Conservation (phyloP, 2,888 invertebrate species). For the Drosophila antonietae region DNA sequence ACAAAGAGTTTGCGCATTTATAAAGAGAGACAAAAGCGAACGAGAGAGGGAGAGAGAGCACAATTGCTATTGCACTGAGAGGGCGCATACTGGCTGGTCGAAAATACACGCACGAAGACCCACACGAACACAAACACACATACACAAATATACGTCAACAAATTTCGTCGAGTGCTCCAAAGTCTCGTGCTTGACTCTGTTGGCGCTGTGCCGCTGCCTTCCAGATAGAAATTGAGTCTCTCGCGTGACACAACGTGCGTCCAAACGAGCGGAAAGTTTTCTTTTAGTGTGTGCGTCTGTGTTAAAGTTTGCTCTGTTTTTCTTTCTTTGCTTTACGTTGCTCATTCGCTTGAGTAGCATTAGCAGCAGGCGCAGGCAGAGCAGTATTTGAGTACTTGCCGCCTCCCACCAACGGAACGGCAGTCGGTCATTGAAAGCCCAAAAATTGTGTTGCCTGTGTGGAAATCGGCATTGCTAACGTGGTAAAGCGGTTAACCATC, state of each 20-base stretch:
- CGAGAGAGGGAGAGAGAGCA: neutral
- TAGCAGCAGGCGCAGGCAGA: conserved; percentile 8
- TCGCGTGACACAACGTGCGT: conserved; percentile 77
- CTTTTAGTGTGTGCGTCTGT: conserved; percentile 19
- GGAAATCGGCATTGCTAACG: conserved; percentile 37
- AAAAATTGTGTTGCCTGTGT: conserved; percentile 18
- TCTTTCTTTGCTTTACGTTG: conserved; percentile 63
- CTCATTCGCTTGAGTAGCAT: conserved; percentile 57
- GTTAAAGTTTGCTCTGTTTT: conserved; percentile 62
- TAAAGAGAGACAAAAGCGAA: conserved; percentile 19
- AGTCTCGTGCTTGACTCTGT: conserved; percentile 54
- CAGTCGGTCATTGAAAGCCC: conserved; percentile 50
- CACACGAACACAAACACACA: conserved; percentile 17
- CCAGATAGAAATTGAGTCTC: conserved; percentile 78
- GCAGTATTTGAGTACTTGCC: conserved; percentile 7
- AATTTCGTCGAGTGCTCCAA: conserved; percentile 52
- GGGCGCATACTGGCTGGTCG: conserved; percentile 43
- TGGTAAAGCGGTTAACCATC: conserved; percentile 12
- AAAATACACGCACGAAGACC: conserved; percentile 29
- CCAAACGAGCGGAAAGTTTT: conserved; percentile 74
- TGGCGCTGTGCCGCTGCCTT: conserved; percentile 44
- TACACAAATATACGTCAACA: conserved; percentile 32
- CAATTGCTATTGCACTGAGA: conserved; percentile 36
- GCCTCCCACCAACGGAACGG: conserved; percentile 28
- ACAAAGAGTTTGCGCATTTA: conserved; percentile 64